phyloP scores from a whole-genome alignment of 2,797 vertebrate species.

The Xenentodon cancila region DNA sequence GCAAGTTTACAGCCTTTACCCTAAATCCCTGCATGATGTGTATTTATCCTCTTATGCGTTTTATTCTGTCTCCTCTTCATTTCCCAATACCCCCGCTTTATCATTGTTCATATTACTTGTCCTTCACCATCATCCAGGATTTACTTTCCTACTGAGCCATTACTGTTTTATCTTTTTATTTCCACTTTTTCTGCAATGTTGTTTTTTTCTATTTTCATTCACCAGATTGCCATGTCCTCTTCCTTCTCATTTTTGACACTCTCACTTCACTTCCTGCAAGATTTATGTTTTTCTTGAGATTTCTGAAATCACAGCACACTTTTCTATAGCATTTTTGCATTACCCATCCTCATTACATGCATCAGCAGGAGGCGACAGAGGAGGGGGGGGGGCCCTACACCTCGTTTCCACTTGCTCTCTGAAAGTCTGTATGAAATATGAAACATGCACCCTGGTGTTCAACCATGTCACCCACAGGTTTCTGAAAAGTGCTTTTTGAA shows the following conservation, averaged over 20 bases:
- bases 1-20: slow-evolving; percentile 29
- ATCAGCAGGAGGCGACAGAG: neutral
- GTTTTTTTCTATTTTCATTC: no score
- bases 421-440: no score
- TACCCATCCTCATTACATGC: neutral
- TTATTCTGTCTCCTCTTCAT: slow-evolving; percentile 29
- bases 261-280: no score
- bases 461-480: no score
- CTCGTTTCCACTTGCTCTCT: no score
- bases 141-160: slow-evolving; percentile 1
- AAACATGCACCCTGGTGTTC: no score
- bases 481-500: no score
- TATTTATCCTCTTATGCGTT: slow-evolving; percentile 49
- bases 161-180: neutral
- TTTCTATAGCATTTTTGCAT: no score
- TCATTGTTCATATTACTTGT: slow-evolving; percentile 4
- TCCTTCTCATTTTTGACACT: no score
- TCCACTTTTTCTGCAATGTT: neutral
- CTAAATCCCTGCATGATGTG: slow-evolving; percentile 45
- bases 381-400: neutral
- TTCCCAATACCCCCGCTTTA: slow-evolving; percentile 17
- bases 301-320: no score
- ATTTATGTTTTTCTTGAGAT: no score
- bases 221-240: neutral
- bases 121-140: slow-evolving; percentile 3